Evolutionary conservation across 2,888 invertebrate genomes (phyloP).

Genomic region (Baccha elongata): DNA sequence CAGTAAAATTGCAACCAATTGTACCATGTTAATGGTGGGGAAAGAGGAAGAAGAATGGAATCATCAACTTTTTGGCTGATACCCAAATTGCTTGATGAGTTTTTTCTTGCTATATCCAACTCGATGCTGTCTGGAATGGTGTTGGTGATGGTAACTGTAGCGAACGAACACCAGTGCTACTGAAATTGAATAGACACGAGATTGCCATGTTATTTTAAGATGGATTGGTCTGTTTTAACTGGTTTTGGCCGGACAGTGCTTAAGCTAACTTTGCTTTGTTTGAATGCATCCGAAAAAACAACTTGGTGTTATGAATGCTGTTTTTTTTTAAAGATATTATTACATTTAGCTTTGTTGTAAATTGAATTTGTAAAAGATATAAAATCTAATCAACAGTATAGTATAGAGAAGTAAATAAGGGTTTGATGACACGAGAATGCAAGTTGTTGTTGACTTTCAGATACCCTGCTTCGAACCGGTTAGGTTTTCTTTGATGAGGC

Average conservation of each 20-base stretch:
- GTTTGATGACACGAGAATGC: background rate
- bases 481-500: conserved; percentile 10
- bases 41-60: conserved; percentile 10
- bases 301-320: background rate
- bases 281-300: conserved; percentile 7
- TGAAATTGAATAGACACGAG: conserved; percentile 16
- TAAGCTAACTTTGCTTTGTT: background rate
- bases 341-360: background rate
- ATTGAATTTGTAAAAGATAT: background rate
- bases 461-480: conserved; percentile 2
- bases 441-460: background rate
- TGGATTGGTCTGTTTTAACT: conserved; percentile 55
- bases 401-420: background rate
- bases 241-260: conserved; percentile 47
- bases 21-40: conserved; percentile 29
- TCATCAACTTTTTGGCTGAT: conserved; percentile 61
- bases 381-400: background rate
- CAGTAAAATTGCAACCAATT: conserved; percentile 48
- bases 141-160: background rate
- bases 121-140: background rate
- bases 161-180: background rate
- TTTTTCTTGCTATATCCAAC: conserved; percentile 16
- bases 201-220: conserved; percentile 26
- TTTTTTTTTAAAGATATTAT: conserved; percentile 7
- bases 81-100: conserved; percentile 65